Conservation (phyloP, 2,797 vertebrate genomes). For the Dipus sagitta region DNA sequence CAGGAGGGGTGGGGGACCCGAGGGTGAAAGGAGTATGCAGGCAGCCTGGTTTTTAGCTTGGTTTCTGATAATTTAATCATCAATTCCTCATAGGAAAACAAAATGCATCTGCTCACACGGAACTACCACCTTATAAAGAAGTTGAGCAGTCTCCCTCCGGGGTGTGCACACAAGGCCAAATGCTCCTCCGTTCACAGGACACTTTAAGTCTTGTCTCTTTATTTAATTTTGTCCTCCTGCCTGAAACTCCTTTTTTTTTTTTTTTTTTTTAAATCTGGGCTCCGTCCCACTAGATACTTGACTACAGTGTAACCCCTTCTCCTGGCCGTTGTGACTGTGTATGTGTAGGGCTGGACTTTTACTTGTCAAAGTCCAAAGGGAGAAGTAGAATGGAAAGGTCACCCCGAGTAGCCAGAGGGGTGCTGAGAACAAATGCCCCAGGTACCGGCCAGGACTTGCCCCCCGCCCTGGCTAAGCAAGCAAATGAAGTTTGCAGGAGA, state of each 20-base stretch:
- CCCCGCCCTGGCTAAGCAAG: neutral
- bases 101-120: conserved; percentile 91
- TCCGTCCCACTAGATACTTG: conserved; percentile 73
- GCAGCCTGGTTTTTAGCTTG: conserved; percentile 82
- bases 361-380: conserved; percentile 80
- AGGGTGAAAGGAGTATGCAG: conserved; percentile 85
- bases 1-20: conserved; percentile 81
- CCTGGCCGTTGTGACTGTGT: conserved; percentile 22
- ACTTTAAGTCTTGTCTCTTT: conserved; percentile 79
- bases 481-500: too few species aligned
- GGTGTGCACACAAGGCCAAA: conserved; percentile 88
- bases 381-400: conserved; percentile 75
- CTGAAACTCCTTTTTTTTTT: conserved; percentile 85
- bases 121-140: conserved; percentile 89
- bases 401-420: conserved; percentile 84
- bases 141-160: conserved; percentile 84
- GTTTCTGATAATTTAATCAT: conserved; percentile 91
- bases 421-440: conserved; percentile 77
- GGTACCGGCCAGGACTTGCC: accelerated
- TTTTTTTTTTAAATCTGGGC: conserved; percentile 73
- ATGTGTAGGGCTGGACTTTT: conserved; percentile 76
- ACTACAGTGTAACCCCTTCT: conserved; percentile 83
- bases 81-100: conserved; percentile 90
- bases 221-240: conserved; percentile 61
- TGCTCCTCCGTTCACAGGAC: conserved; percentile 83